Evolutionary conservation across 2,888 invertebrate genomes (phyloP), one percentile per base, ranked within the genome.

Genomic region (Limnephilus lunatus): DNA sequence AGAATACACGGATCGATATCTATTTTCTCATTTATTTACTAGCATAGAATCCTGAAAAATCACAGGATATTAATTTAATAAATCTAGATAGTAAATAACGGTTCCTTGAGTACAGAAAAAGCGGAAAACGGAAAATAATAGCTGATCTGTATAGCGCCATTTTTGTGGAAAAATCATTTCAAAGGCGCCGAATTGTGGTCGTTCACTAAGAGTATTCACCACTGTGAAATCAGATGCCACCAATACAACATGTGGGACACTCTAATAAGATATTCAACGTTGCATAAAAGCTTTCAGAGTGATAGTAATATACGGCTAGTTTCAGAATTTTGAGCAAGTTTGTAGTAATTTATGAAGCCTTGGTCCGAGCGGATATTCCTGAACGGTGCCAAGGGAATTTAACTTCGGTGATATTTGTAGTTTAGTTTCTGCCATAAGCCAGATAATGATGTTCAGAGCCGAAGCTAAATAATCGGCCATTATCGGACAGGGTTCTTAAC

Each of bases 301-400:
- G 32, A 82, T 15, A 32, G 14, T 82, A 82, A 82, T 82, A 31
- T 15, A 32, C 30, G 82, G 15, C 31, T 82, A 32, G 31, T 82
- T 82, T 82, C 32, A 32, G 68, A 19, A 32, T 82, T 82, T 82
- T 82, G 25, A 48, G 88, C 80, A 44, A 32, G 68, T 14, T 89
- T 68, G 3, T 19, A 81, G 81, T 89, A 68, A 81, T 81, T 68
- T 68, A 89, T 89, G 31, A 68, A 68, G 53, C 15, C 12, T 68
- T 35, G 32, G 80, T 35, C 32, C 89, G 80, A 83, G 48, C 25
- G 9, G 48, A 90, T 90, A 90, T 90, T 90, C 82, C 32, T 39
- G 90, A 82, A 44, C 25, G 44, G 82, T 82, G 90, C 82, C 90
- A 90, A 81, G 90, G 88, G 48, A 90, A 90, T 82, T 82, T 39